These are phyloP conservation scores for Thera britannica DNA, from an alignment of 2,888 invertebrate species.

Conservation along the genomic window DNA sequence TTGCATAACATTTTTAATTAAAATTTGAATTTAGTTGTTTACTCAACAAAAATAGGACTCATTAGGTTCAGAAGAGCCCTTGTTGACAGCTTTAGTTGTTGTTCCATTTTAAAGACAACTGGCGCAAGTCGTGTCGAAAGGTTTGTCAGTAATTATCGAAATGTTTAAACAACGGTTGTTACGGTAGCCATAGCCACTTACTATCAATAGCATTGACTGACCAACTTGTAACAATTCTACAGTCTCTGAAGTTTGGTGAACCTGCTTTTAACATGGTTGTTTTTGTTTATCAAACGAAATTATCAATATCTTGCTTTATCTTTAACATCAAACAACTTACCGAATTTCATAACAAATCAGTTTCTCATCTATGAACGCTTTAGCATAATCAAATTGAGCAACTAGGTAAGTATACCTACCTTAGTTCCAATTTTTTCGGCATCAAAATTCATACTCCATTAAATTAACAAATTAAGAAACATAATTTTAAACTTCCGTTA, in stretches of 20 bases:
- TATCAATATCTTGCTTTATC: too few relatives aligned
- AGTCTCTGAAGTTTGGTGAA: background rate
- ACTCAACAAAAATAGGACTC: constrained; percentile 37
- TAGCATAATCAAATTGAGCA: background rate
- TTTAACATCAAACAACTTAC: background rate
- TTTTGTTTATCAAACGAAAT: too few relatives aligned
- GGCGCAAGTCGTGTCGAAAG: constrained; percentile 32
- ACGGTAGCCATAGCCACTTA: background rate
- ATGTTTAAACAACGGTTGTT: background rate
- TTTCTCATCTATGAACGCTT: background rate
- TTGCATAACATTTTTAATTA: constrained; percentile 11
- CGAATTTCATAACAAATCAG: background rate
- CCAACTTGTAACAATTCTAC: background rate
- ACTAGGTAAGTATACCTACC: too few relatives aligned
- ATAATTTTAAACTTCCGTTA: constrained; percentile 29
- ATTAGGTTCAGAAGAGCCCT: constrained; percentile 38
- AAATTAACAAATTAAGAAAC: constrained; percentile 17
- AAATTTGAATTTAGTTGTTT: constrained; percentile 31
- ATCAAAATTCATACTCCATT: background rate
- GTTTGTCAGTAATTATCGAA: constrained; percentile 27
- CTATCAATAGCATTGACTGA: background rate
- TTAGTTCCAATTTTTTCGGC: background rate
- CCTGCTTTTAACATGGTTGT: too few relatives aligned
- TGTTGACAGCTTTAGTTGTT: constrained; percentile 39
- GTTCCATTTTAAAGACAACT: constrained; percentile 39